Base-by-base conservation (phyloP, 1,140 invertebrate genomes). In the Lasaia peninsularis region DNA sequence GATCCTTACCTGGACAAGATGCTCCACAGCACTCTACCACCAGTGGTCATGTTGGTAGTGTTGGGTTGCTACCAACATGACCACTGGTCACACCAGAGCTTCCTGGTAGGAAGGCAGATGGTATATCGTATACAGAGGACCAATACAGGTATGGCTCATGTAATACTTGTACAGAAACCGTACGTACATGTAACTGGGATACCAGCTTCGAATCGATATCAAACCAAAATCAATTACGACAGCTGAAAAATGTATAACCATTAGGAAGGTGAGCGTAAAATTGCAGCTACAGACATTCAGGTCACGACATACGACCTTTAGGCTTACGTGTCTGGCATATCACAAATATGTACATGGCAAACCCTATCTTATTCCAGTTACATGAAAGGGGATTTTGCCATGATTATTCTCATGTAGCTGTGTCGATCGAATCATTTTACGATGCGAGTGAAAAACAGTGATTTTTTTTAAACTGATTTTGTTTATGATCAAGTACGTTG, bases 191-290 rank as follows among this genome's bases (percentile, higher is more conserved):
- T 28, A 28, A 0, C 24, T 28, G 24, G 24, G 24, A 28, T 6
- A 28, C 24, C 24, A 28, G 24, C 24, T 28, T 44, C 40, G 1
- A 44, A 18, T 10, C 18, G 18, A 10, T 9, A 16, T 20, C 14
- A 44, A 18, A 18, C 37, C 2, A 8, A 16, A 40, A 44, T 44
- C 40, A 44, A 20, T 44, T 44, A 44, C 16, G 18, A 20, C 2
- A 18, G 18, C 40, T 44, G 40, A 44, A 44, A 44, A 44, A 44
- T 44, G 9, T 20, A 14, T 18, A 6, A 18, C 40, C 11, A 44
- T 44, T 44, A 44, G 40, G 16, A 44, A 44, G 40, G 40, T 44
- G 40, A 44, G 14, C 40, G 14, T 44, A 44, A 44, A 44, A 44
- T 44, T 44, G 40, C 40, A 44, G 40, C 10, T 44, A 20, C 18